These are phyloP conservation scores for Heliconius ismenius DNA, from an alignment of 2,888 invertebrate species.

Conservation along the genomic window DNA sequence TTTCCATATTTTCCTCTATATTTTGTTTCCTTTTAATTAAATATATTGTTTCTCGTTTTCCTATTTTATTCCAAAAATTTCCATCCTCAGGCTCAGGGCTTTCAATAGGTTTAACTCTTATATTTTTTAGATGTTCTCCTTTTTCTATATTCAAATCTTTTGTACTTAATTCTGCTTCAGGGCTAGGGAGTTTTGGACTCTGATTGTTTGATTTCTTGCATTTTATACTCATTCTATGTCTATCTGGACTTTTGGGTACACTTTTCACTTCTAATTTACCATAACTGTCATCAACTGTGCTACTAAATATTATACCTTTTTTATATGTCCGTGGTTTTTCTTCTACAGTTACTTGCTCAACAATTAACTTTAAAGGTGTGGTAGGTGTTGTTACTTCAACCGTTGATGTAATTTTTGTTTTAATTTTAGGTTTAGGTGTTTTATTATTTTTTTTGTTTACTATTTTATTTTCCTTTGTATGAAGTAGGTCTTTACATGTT, in stretches of 20 bases:
- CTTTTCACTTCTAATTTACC: slow-evolving; percentile 33
- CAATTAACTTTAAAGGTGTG: slow-evolving; percentile 77
- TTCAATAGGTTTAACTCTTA: slow-evolving; percentile 49
- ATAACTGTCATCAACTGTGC: slow-evolving; percentile 56
- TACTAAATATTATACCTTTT: slow-evolving; percentile 68
- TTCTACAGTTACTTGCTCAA: slow-evolving; percentile 83
- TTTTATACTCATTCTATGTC: slow-evolving; percentile 41
- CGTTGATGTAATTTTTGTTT: slow-evolving; percentile 79
- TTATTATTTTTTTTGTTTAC: slow-evolving; percentile 49
- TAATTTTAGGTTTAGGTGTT: slow-evolving; percentile 63
- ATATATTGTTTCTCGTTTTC: slow-evolving; percentile 84
- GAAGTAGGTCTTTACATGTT: slow-evolving; percentile 58
- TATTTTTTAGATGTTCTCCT: slow-evolving; percentile 47
- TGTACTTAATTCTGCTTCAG: background rate
- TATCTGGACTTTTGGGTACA: slow-evolving; percentile 38
- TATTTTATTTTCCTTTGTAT: slow-evolving; percentile 71
- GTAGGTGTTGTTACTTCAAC: slow-evolving; percentile 76
- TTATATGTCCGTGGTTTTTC: slow-evolving; percentile 69
- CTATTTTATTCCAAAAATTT: slow-evolving; percentile 86
- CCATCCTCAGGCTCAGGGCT: slow-evolving; percentile 71
- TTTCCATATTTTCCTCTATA: slow-evolving; percentile 69
- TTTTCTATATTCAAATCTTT: slow-evolving; percentile 8
- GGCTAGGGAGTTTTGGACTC: background rate
- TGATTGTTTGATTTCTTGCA: slow-evolving; percentile 22
- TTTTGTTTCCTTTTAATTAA: slow-evolving; percentile 80